A percentile compares a stretch with the other conserved stretches of the same genome.
Conservation (phyloP, 2,113 vertebrate genomes). For the Hepsetus odoe region DNA sequence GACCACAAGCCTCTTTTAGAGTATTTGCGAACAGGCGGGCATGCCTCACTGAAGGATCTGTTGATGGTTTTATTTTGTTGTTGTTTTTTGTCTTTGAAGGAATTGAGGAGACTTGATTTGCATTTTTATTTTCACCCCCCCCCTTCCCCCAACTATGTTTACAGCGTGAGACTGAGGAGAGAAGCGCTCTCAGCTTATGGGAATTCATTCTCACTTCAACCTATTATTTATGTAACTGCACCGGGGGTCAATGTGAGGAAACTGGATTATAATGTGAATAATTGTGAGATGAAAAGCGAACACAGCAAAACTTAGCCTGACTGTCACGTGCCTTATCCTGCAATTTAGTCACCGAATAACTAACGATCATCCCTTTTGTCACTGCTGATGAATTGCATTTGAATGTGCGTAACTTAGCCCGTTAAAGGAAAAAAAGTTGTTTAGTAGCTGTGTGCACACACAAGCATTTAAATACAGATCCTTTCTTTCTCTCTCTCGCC, state of each 20-base stretch:
- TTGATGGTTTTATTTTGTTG: slow-evolving; percentile 69
- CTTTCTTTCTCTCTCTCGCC: neutral
- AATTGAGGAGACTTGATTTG: slow-evolving; percentile 80
- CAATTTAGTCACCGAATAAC: slow-evolving; percentile 73
- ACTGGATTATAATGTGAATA: slow-evolving; percentile 74
- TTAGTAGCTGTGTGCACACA: neutral
- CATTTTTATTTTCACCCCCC: slow-evolving; percentile 62
- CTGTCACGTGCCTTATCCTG: slow-evolving; percentile 91
- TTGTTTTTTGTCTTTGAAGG: slow-evolving; percentile 68
- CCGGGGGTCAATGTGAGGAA: slow-evolving; percentile 89
- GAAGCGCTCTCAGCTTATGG: slow-evolving; percentile 75
- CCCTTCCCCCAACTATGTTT: slow-evolving; percentile 70
- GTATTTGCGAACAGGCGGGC: slow-evolving; percentile 85
- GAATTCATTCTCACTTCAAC: slow-evolving; percentile 71
- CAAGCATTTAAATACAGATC: neutral
- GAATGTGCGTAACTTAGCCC: slow-evolving; percentile 18
- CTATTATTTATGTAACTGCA: slow-evolving; percentile 98
- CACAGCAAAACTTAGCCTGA: slow-evolving; percentile 83
- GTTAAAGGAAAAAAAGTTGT: neutral
- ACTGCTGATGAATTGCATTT: slow-evolving; percentile 18
- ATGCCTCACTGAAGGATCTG: slow-evolving; percentile 77
- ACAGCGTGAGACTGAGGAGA: slow-evolving; percentile 74
- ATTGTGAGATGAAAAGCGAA: slow-evolving; percentile 75
- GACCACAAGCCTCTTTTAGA: slow-evolving; percentile 89
- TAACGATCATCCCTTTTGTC: slow-evolving; percentile 35